phyloP scores from a whole-genome alignment of 2,888 invertebrate genomes.

The Thelaira solivaga region DNA sequence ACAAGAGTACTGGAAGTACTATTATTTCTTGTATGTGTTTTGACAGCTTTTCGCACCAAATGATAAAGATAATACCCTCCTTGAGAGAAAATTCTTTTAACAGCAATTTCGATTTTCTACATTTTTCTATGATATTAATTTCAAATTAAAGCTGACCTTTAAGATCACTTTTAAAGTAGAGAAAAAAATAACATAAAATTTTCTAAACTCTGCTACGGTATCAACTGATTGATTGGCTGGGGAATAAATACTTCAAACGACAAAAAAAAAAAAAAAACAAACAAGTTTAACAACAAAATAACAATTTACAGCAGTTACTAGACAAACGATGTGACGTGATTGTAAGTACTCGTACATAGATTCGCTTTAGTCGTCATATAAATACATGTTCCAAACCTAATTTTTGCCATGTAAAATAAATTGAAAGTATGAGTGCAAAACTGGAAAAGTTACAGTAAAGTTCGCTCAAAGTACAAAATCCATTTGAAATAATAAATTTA shows the following conservation, averaged over 20 bases:
- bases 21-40: too few relatives aligned
- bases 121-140: too few relatives aligned
- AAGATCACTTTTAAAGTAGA: conserved; percentile 7
- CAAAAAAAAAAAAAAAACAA: too few relatives aligned
- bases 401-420: too few relatives aligned
- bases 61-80: too few relatives aligned
- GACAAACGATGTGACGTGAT: conserved; percentile 26
- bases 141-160: conserved; percentile 20
- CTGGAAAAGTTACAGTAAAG: not conserved
- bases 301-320: conserved; percentile 1
- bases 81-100: too few relatives aligned
- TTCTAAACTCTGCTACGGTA: conserved; percentile 25
- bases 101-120: too few relatives aligned
- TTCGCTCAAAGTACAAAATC: conserved; percentile 13
- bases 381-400: conserved; percentile 27
- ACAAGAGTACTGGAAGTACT: too few relatives aligned
- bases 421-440: too few relatives aligned
- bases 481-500: too few relatives aligned
- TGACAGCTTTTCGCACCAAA: too few relatives aligned
- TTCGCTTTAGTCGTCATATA: conserved; percentile 15
- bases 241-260: conserved; percentile 17
- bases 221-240: not conserved
- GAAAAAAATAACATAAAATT: not conserved
- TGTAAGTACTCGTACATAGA: not conserved
- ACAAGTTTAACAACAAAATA: conserved; percentile 25